Conservation (phyloP, 2,113 vertebrate genomes). For the Coreoperca whiteheadi region DNA sequence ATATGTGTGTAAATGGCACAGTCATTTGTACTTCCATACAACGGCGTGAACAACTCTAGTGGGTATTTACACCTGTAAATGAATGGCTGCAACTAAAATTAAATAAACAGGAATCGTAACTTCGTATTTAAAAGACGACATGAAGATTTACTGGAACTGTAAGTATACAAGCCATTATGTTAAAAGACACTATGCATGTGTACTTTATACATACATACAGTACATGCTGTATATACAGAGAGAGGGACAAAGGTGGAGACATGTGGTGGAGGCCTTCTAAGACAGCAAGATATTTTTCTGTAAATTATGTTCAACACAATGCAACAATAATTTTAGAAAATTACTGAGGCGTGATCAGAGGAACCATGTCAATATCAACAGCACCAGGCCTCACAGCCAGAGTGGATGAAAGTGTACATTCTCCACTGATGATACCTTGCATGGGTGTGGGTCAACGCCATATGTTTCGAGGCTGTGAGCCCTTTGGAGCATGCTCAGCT, state of each 20-base stretch:
- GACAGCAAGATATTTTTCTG: not conserved
- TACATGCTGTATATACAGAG: not conserved
- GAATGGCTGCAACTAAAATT: not conserved
- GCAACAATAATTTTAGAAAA: not conserved
- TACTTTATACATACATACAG: not conserved
- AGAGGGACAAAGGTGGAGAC: not conserved
- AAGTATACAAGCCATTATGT: not conserved
- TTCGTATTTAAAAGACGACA: not conserved
- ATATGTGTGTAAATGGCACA: not conserved
- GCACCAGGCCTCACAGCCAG: not conserved
- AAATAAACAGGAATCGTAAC: not conserved
- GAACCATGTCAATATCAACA: not conserved
- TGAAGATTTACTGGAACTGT: not conserved
- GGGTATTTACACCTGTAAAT: not conserved
- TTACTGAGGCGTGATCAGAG: not conserved
- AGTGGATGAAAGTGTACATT: not conserved
- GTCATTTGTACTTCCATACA: not conserved
- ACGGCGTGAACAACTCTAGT: not conserved
- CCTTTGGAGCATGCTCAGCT: constrained; percentile 95
- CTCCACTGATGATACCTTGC: constrained; percentile 89
- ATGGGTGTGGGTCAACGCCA: constrained; percentile 97
- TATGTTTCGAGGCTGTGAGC: constrained; percentile 96
- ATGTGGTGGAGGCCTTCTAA: not conserved
- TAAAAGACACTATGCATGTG: too few relatives aligned
- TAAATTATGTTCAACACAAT: not conserved